Evolutionary conservation across 2,888 invertebrate species (phyloP), one percentile per base, ranked within the genome.

Genomic region (Aphrophora alni): DNA sequence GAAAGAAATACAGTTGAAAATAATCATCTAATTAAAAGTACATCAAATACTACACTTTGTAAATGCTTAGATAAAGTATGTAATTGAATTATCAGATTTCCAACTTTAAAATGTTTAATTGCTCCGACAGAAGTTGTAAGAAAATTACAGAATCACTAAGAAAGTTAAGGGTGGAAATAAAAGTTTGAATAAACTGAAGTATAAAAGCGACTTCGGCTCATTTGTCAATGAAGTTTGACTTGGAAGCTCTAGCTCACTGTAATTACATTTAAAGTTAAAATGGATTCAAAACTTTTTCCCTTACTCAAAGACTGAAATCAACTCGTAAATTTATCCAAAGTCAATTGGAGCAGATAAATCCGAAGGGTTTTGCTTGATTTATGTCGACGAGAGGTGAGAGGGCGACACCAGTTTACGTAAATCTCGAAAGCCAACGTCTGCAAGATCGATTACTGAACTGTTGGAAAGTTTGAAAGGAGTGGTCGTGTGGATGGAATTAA

Each of bases 341-440:
- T 59, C 59, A 59, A 59, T 59, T 21, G 59, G 21, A 21, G 21
- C 59, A 21, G 59, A 59, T 59, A 59, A 59, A 59, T 59, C 59
- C 12, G 10, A 14, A 59, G 59, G 59, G 59, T 44, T 44, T 44
- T 14, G 44, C 21, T 59, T 59, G 59, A 59, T 59, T 59, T 59
- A 21, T 14, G 59, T 21, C 59, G 21, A 3, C 2, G 5, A 59
- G 59, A 59, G 59, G 59, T 59, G 59, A 59, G 59, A 59, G 59
- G 59, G 59, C 59, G 59, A 59, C 59, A 59, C 59, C 59, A 1
- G 59, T 59, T 59, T 59, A 59, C 59, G 59, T 59, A 59, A 59
- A 59, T 59, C 59, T 59, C 59, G 59, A 21, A n/a, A 59, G 21
- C 59, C 21, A 44, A 44, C 44, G 17, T 44, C 44, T n/a, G 59